Conservation (phyloP, 1,140 invertebrate species). For the Scaptomyza graminum region DNA sequence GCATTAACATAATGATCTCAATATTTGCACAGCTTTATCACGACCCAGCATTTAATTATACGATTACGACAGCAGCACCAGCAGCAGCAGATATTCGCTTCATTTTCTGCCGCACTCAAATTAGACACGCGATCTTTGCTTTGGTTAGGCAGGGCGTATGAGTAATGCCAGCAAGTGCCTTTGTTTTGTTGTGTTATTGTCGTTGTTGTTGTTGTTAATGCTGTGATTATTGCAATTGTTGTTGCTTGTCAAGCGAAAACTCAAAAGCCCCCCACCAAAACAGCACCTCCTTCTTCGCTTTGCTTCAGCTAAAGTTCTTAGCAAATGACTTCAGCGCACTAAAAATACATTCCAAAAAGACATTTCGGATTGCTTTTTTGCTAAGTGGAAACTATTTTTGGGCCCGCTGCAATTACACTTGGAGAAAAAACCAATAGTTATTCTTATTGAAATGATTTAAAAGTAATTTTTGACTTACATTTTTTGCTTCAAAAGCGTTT, state of each 20-base stretch:
- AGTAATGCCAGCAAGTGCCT: conserved; percentile 70
- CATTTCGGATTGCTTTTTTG: conserved; percentile 21
- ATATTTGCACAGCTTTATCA: conserved; percentile 80
- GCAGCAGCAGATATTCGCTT: conserved; percentile 22
- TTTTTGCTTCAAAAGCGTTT: too few species aligned
- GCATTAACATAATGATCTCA: conserved; percentile 81
- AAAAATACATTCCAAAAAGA: conserved; percentile 66
- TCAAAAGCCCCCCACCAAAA: neutral
- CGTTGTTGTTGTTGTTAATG: conserved; percentile 38
- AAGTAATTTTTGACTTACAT: too few species aligned
- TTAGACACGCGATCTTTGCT: conserved; percentile 74
- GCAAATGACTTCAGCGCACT: conserved; percentile 66
- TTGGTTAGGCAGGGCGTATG: conserved; percentile 70
- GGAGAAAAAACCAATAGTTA: neutral
- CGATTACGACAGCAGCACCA: conserved; percentile 39
- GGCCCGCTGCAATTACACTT: neutral
- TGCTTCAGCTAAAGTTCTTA: conserved; percentile 23
- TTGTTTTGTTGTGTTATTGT: conserved; percentile 13
- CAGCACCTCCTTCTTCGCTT: neutral
- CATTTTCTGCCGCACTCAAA: conserved; percentile 49
- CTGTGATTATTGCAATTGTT: conserved; percentile 37
- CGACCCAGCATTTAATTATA: conserved; percentile 76
- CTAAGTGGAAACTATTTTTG: conserved; percentile 54
- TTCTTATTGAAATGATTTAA: too few species aligned
- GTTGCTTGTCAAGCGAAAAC: conserved; percentile 9